Percentiles rank a stretch among this genome's conserved stretches.
phyloP scores from a whole-genome alignment of 2,113 vertebrate species.

The Nanorana parkeri region DNA sequence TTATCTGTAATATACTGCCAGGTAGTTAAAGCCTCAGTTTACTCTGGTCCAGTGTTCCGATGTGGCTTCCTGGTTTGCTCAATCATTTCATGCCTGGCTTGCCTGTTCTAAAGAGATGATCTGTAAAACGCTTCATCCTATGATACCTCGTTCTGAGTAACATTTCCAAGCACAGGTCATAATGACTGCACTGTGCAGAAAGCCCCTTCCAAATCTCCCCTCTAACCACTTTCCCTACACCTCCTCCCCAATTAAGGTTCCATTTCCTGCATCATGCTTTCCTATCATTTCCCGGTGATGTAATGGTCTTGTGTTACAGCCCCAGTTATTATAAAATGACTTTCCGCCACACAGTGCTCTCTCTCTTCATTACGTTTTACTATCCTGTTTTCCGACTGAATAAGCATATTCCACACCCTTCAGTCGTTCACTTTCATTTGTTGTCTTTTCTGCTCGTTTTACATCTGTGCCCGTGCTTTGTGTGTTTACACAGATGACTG shows the following conservation, averaged over 20 bases:
- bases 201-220: constrained; percentile 43
- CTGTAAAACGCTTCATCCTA: constrained; percentile 36
- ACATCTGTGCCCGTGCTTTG: background rate
- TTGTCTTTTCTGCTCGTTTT: constrained; percentile 41
- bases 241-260: constrained; percentile 46
- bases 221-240: constrained; percentile 17
- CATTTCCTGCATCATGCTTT: constrained; percentile 19
- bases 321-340: constrained; percentile 45
- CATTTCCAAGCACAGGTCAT: constrained; percentile 44
- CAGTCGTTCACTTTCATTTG: constrained; percentile 28
- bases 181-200: constrained; percentile 40
- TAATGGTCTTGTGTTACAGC: constrained; percentile 24
- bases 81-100: constrained; percentile 49
- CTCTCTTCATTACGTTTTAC: constrained; percentile 36
- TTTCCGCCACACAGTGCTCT: constrained; percentile 16
- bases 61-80: constrained; percentile 17
- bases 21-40: constrained; percentile 20
- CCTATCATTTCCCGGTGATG: constrained; percentile 41
- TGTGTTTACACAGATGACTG: constrained; percentile 26
- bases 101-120: constrained; percentile 38
- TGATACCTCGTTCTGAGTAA: constrained; percentile 16
- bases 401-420: constrained; percentile 42
- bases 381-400: constrained; percentile 35
- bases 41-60: constrained; percentile 43
- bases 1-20: constrained; percentile 39